Conservation (phyloP, 1,140 invertebrate species). For the Cydia pomonella region DNA sequence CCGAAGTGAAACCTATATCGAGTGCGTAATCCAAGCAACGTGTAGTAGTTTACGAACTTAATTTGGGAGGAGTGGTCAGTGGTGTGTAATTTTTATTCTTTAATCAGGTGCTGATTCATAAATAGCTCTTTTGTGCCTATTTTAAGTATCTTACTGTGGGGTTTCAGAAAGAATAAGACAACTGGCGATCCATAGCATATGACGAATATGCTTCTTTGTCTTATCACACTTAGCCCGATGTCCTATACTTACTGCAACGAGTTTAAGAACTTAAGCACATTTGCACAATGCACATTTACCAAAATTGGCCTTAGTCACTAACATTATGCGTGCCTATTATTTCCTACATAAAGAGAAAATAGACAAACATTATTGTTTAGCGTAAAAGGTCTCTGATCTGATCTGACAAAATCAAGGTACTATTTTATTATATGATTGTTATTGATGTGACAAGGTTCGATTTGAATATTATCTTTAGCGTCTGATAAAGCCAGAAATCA, state of each 20-base stretch:
- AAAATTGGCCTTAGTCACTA: neutral
- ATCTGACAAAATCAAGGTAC: neutral
- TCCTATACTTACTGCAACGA: no score
- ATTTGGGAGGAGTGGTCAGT: neutral
- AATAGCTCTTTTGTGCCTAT: neutral
- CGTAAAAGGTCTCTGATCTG: neutral
- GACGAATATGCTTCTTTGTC: no score
- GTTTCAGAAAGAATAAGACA: neutral
- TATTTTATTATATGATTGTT: neutral
- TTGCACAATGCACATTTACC: neutral
- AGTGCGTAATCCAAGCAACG: slow-evolving; percentile 34
- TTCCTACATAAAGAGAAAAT: neutral
- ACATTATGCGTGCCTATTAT: neutral
- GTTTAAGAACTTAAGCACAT: no score
- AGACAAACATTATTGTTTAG: no score
- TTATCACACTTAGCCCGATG: no score
- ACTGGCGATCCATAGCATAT: neutral
- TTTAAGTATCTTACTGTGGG: neutral
- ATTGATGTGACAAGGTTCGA: no score
- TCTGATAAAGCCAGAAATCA: neutral
- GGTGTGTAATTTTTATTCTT: neutral
- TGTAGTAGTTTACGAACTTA: neutral
- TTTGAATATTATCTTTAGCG: neutral
- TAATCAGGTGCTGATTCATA: slow-evolving; percentile 8
- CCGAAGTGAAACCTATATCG: slow-evolving; percentile 46